Evolutionary conservation across 2,888 invertebrate species (phyloP).

Genomic region (Netelia virgata): DNA sequence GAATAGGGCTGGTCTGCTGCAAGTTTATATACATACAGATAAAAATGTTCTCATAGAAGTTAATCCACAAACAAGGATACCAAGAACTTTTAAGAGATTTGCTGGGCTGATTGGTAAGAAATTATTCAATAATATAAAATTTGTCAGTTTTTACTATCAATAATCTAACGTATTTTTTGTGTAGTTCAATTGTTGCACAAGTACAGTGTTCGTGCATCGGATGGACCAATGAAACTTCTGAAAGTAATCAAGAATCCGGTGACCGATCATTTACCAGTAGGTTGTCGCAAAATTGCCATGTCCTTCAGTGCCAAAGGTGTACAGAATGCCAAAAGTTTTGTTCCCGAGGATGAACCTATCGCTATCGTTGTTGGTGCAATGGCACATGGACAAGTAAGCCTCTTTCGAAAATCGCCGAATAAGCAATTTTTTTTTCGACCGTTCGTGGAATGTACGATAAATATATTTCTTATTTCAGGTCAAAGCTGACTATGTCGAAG

Average conservation of each 20-base stretch:
- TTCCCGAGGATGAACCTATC: conserved; percentile 93
- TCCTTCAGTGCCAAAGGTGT: conserved; percentile 94
- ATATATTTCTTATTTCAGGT: conserved; percentile 84
- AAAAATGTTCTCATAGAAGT: conserved; percentile 97
- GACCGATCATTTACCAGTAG: conserved; percentile 96
- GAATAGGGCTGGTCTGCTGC: conserved; percentile 97
- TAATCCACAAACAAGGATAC: conserved; percentile 98
- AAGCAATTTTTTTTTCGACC: neutral
- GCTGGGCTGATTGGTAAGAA: conserved; percentile 96
- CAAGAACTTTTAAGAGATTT: conserved; percentile 98
- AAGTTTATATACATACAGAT: conserved; percentile 96
- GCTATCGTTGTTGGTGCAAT: conserved; percentile 98
- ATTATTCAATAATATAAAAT: neutral
- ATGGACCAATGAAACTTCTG: conserved; percentile 94
- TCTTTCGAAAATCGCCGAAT: conserved; percentile 67
- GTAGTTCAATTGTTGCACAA: conserved; percentile 98
- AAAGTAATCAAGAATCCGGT: conserved; percentile 99
- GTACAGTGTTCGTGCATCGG: conserved; percentile 95
- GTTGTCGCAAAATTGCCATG: conserved; percentile 95
- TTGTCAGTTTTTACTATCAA: conserved; percentile 20
- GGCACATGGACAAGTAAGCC: conserved; percentile 96
- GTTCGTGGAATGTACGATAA: neutral
- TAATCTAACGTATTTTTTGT: conserved; percentile 78
- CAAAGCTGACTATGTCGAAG: conserved; percentile 94
- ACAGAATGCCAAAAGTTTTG: conserved; percentile 91